phyloP scores from a whole-genome alignment of 2,797 vertebrate genomes.

The Myotis myotis region DNA sequence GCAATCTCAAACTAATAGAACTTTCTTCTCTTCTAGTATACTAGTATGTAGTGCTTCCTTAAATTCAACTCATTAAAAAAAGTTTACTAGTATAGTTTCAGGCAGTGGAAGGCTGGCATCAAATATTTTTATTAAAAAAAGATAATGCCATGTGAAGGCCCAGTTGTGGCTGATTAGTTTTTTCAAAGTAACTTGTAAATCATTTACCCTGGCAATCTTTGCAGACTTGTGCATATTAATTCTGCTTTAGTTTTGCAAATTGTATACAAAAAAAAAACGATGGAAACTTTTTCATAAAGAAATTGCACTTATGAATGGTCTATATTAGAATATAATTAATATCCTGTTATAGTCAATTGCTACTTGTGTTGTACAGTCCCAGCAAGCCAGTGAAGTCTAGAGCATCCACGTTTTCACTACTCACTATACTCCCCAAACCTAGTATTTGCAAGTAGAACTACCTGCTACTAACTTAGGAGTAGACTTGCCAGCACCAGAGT shows the following conservation, averaged over 20 bases:
- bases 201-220: not conserved
- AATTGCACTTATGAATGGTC: constrained; percentile 85
- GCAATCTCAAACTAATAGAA: constrained; percentile 56
- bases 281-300: constrained; percentile 83
- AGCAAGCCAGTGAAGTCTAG: not conserved
- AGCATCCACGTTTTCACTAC: not conserved
- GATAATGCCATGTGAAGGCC: constrained; percentile 67
- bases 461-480: not conserved
- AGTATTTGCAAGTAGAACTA: not conserved
- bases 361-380: constrained; percentile 53
- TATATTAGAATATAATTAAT: constrained; percentile 86
- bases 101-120: constrained; percentile 50
- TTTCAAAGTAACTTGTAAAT: constrained; percentile 80
- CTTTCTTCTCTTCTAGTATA: constrained; percentile 74
- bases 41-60: constrained; percentile 80
- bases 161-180: constrained; percentile 70
- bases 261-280: constrained; percentile 76
- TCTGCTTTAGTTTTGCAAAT: constrained; percentile 84
- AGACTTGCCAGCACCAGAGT: not conserved
- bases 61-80: constrained; percentile 83
- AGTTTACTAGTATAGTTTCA: constrained; percentile 79
- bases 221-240: not conserved
- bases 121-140: constrained; percentile 62
- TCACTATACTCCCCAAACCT: not conserved
- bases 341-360: constrained; percentile 85